Evolutionary conservation across 1,140 invertebrate genomes (phyloP).

Genomic region (Eufriesea mexicana): DNA sequence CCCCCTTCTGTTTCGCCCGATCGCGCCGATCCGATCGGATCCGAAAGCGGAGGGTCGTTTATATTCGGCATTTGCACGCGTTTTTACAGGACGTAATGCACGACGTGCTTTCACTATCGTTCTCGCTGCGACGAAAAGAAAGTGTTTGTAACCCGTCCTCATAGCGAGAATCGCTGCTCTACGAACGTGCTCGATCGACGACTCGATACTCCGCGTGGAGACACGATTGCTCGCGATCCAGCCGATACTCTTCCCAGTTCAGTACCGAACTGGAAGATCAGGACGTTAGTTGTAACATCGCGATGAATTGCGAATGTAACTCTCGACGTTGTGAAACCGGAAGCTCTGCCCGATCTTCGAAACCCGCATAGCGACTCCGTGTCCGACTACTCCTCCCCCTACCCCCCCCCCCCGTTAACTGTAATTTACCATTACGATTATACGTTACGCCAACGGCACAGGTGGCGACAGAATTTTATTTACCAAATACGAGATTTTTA

Average conservation of each 20-base stretch:
- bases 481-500: conserved; percentile 70
- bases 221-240: neutral
- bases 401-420: conserved; percentile 18
- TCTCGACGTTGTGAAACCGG: neutral
- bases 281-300: neutral
- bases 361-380: too few species aligned
- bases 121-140: conserved; percentile 31
- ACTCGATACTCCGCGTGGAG: neutral
- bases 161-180: neutral
- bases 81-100: neutral
- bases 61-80: neutral
- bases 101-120: conserved; percentile 34
- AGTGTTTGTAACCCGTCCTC: conserved; percentile 2
- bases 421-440: conserved; percentile 64
- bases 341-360: conserved; percentile 15
- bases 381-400: too few species aligned
- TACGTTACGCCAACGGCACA: conserved; percentile 59
- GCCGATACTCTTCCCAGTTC: neutral
- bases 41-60: conserved; percentile 15
- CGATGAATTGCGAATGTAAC: conserved; percentile 10
- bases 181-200: neutral
- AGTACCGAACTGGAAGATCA: neutral
- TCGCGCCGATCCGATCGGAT: neutral
- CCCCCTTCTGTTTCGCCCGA: too few species aligned
- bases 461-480: conserved; percentile 66